Conservation (phyloP, 2,113 vertebrate species). For the Tragelaphus scriptus region DNA sequence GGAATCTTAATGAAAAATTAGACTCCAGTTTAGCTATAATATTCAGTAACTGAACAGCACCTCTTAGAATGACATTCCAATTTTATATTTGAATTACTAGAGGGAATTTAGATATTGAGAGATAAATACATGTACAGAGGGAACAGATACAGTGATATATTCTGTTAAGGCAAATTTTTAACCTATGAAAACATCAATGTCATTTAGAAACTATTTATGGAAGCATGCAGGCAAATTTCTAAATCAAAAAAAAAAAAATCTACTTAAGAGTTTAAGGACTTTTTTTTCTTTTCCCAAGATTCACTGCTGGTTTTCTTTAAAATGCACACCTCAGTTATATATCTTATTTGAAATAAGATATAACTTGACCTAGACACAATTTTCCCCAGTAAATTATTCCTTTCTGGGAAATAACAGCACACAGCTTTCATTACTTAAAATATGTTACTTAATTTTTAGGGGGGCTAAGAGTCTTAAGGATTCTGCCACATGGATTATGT, state of each 20-base stretch:
- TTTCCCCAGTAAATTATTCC: background rate
- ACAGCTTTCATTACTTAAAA: background rate
- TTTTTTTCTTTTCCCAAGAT: slow-evolving; percentile 6
- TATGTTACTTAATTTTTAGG: background rate
- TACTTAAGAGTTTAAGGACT: background rate
- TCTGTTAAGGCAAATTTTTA: background rate
- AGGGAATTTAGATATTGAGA: background rate
- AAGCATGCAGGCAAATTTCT: background rate
- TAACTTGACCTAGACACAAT: background rate
- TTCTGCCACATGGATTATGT: background rate
- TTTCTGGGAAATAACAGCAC: background rate
- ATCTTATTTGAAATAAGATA: background rate
- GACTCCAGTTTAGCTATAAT: background rate
- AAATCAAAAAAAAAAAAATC: background rate
- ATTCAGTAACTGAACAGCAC: background rate
- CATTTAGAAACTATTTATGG: slow-evolving; percentile 29
- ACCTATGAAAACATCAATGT: background rate
- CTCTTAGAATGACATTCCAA: background rate
- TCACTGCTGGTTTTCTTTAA: background rate
- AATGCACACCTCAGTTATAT: background rate
- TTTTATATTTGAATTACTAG: slow-evolving; percentile 1
- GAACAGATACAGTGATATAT: background rate
- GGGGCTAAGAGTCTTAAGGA: background rate
- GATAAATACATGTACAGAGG: background rate
- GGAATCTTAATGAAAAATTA: background rate